Conservation (phyloP, 2,113 vertebrate species). For the Piaya cayana region DNA sequence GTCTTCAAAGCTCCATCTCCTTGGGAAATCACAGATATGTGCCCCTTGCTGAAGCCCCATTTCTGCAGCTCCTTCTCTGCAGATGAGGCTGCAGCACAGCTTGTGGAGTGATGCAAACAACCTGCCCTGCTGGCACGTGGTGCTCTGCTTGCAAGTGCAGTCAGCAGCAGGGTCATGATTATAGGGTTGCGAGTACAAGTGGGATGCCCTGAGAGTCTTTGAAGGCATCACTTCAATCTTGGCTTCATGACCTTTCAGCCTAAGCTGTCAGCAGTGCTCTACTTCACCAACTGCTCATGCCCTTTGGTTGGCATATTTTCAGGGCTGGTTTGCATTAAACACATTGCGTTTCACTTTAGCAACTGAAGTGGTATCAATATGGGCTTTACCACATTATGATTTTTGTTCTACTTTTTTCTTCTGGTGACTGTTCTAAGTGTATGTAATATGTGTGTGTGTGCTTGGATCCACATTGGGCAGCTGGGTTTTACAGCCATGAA, state of each 20-base stretch:
- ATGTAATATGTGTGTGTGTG: neutral
- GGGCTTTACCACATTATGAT: neutral
- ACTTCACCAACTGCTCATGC: neutral
- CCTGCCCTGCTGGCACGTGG: neutral
- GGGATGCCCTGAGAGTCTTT: neutral
- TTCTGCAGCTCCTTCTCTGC: fast-evolving
- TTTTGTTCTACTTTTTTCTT: neutral
- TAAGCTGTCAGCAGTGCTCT: neutral
- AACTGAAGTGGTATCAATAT: neutral
- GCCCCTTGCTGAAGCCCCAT: neutral
- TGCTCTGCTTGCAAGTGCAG: neutral
- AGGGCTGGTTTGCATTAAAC: neutral
- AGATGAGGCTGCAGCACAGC: fast-evolving
- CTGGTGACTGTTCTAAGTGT: neutral
- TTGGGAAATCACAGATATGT: neutral
- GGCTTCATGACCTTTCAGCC: neutral
- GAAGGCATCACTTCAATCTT: neutral
- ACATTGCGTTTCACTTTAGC: neutral
- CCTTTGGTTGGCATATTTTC: neutral
- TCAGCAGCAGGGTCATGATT: neutral
- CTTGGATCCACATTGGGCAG: neutral
- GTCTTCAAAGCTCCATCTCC: neutral
- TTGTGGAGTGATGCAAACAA: fast-evolving
- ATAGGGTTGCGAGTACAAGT: neutral
- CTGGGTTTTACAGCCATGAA: neutral